These are phyloP conservation scores for Pangasianodon hypophthalmus DNA, from an alignment of 2,113 vertebrate species.

Conservation along the genomic window DNA sequence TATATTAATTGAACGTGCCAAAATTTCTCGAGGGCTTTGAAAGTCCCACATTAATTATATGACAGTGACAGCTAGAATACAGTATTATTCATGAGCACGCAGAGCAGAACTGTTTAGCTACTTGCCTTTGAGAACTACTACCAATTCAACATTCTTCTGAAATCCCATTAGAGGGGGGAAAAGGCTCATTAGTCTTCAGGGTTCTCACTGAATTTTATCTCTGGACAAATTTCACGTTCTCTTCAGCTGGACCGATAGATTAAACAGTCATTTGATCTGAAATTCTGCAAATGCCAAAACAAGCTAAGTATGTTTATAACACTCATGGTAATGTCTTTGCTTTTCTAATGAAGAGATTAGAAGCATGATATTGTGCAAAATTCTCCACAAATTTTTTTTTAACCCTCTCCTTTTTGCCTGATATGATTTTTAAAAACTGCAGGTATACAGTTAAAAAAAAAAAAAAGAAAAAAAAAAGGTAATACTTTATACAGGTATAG, in stretches of 20 bases:
- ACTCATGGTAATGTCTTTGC: neutral
- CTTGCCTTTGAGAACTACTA: neutral
- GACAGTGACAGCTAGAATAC: neutral
- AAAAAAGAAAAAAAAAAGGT: neutral
- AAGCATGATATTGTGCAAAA: neutral
- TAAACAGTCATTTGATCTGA: neutral
- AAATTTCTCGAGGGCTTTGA: neutral
- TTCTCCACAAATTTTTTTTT: neutral
- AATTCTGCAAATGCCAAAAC: neutral
- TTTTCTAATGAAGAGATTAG: neutral
- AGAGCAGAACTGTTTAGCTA: neutral
- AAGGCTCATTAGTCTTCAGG: neutral
- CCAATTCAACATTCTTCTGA: neutral
- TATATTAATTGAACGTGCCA: neutral
- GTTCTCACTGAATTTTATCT: neutral
- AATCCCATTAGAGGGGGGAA: neutral
- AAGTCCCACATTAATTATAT: conserved; percentile 19
- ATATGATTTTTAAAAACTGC: neutral
- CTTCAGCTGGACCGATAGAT: conserved; percentile 7
- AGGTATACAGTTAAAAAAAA: neutral
- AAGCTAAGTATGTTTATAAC: neutral
- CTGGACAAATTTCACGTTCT: neutral
- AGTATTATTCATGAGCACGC: neutral
- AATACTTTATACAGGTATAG: neutral
- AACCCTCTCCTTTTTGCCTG: neutral